Conservation (phyloP, 2,113 vertebrate genomes). For the Onychostruthus taczanowskii region DNA sequence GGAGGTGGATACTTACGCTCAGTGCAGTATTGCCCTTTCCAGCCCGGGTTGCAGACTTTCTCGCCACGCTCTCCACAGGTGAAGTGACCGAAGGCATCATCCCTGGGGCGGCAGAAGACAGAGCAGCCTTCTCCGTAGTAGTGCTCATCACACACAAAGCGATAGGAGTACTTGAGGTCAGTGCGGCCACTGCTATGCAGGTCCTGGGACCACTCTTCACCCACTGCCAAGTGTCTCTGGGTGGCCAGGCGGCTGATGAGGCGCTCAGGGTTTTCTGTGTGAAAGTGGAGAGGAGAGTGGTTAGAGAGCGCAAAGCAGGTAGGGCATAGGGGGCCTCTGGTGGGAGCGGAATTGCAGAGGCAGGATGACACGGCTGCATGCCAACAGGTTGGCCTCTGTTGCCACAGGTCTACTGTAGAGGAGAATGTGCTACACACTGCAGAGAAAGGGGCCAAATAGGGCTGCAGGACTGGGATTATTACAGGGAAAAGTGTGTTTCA, state of each 20-base stretch:
- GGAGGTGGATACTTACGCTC: slow-evolving; percentile 83
- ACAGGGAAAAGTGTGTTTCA: background rate
- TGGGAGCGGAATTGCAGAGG: background rate
- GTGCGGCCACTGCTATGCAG: slow-evolving; percentile 87
- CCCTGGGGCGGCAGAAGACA: slow-evolving; percentile 92
- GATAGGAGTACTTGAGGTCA: slow-evolving; percentile 95
- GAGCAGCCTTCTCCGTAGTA: slow-evolving; percentile 98
- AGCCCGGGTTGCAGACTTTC: slow-evolving; percentile 94
- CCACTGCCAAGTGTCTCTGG: slow-evolving; percentile 92
- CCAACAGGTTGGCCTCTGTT: background rate
- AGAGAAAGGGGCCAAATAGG: background rate
- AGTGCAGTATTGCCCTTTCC: slow-evolving; percentile 96
- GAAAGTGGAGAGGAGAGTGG: background rate
- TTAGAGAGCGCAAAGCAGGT: background rate
- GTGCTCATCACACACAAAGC: slow-evolving; percentile 94
- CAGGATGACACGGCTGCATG: background rate
- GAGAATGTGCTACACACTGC: background rate
- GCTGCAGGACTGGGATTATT: background rate
- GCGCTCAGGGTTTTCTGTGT: slow-evolving; percentile 88
- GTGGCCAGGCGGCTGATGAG: slow-evolving; percentile 94
- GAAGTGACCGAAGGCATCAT: slow-evolving; percentile 96
- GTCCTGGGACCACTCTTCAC: slow-evolving; percentile 96
- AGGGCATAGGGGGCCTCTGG: background rate
- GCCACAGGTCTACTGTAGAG: background rate
- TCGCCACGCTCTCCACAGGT: slow-evolving; percentile 94